A percentile compares a stretch with the other conserved stretches of the same genome.
Conservation (phyloP, 2,888 invertebrate genomes). For the Apoda limacodes region DNA sequence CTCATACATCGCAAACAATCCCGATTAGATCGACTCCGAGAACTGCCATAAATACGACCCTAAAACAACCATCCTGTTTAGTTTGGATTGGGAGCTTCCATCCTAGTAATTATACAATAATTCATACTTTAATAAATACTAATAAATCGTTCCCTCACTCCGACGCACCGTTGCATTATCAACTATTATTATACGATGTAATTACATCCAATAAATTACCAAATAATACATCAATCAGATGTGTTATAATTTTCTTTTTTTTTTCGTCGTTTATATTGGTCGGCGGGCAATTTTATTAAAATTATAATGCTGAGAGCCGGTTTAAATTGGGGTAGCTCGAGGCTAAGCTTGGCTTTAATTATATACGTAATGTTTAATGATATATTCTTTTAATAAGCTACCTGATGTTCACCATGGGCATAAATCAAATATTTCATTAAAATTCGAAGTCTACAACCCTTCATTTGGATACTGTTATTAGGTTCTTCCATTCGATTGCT, state of each 20-base stretch:
- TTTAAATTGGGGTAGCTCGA: conserved; percentile 62
- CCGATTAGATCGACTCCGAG: conserved; percentile 56
- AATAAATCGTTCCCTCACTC: conserved; percentile 60
- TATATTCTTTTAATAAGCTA: conserved; percentile 69
- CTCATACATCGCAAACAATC: conserved; percentile 37
- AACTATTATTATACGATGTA: conserved; percentile 66
- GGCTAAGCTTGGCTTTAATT: conserved; percentile 62
- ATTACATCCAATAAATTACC: conserved; percentile 68
- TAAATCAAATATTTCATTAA: conserved; percentile 71
- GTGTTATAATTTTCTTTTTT: conserved; percentile 65
- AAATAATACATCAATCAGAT: conserved; percentile 71
- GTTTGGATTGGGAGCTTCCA: conserved; percentile 63
- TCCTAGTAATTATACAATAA: conserved; percentile 68
- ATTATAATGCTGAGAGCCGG: conserved; percentile 56
- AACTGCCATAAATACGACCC: conserved; percentile 60
- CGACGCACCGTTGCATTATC: conserved; percentile 50
- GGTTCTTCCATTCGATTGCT: conserved; percentile 38
- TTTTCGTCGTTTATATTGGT: conserved; percentile 41
- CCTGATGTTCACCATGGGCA: conserved; percentile 57
- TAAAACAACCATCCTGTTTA: conserved; percentile 64
- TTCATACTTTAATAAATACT: conserved; percentile 70
- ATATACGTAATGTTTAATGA: conserved; percentile 69
- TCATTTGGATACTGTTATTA: conserved; percentile 53
- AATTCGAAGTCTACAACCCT: conserved; percentile 60
- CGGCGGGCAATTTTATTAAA: conserved; percentile 65